These are phyloP conservation scores for Menura novaehollandiae DNA, from an alignment of 2,113 vertebrate species.

Conservation along the genomic window DNA sequence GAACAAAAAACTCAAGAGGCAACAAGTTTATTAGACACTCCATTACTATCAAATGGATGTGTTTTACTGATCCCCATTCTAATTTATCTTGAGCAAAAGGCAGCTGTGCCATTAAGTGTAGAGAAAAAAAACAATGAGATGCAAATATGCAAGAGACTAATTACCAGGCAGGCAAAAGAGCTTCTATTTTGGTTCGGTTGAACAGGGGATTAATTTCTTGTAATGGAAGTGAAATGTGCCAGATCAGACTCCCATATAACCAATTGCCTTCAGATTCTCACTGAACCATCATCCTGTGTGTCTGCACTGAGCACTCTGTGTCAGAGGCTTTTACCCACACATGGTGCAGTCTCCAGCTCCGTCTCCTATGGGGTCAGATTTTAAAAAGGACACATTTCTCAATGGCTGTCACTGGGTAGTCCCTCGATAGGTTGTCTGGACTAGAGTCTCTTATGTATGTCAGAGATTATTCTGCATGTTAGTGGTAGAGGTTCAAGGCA, in stretches of 20 bases:
- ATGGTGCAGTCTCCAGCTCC: not conserved
- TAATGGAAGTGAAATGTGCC: not conserved
- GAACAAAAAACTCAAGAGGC: not conserved
- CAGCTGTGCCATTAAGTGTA: not conserved
- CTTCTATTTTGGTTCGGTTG: conserved; percentile 7
- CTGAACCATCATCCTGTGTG: not conserved
- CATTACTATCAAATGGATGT: not conserved
- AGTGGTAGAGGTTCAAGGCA: not conserved
- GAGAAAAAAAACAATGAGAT: conserved; percentile 24
- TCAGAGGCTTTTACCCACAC: not conserved
- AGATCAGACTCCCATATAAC: not conserved
- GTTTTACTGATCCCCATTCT: not conserved
- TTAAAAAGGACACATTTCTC: not conserved
- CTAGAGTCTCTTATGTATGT: rapidly evolving
- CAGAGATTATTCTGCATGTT: not conserved
- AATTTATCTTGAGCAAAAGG: conserved; percentile 4
- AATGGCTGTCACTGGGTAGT: not conserved
- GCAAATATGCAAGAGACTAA: conserved; percentile 28
- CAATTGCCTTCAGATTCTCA: not conserved
- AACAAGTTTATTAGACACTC: not conserved
- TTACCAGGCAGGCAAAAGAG: not conserved
- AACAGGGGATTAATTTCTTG: conserved; percentile 25
- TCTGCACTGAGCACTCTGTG: not conserved
- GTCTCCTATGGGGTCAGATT: not conserved
- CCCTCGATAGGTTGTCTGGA: not conserved